These are phyloP conservation scores for Morelia viridis DNA, from an alignment of 2,797 vertebrate species.

Conservation along the genomic window DNA sequence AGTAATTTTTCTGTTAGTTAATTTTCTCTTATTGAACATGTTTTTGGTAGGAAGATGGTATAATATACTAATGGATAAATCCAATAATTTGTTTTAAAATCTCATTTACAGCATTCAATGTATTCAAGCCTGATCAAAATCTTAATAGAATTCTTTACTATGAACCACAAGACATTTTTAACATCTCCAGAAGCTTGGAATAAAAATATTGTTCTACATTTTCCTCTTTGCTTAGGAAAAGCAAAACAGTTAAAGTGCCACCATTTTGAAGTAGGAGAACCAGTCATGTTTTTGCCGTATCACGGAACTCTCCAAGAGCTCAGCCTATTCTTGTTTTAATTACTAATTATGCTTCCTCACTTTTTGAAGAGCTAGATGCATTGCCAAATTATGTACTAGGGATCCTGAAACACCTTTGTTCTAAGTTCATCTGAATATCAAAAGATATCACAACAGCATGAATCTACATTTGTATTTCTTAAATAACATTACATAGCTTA, in stretches of 20 bases:
- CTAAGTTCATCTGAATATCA: not conserved
- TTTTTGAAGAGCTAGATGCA: not conserved
- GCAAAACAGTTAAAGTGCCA: conserved; percentile 7
- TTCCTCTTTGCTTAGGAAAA: not conserved
- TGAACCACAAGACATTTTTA: conserved; percentile 13
- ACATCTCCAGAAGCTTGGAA: conserved; percentile 26
- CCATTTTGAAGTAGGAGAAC: not conserved
- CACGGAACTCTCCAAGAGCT: not conserved
- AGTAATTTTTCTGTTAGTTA: conserved; percentile 21
- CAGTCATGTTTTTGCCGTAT: not conserved
- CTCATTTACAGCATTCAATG: conserved; percentile 15
- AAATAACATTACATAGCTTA: not conserved
- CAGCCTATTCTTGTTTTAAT: not conserved
- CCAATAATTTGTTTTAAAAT: conserved; percentile 21
- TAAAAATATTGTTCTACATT: conserved; percentile 22
- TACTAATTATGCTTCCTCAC: not conserved
- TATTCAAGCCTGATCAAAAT: conserved; percentile 34
- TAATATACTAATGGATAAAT: not conserved
- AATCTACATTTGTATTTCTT: not conserved
- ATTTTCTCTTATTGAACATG: conserved; percentile 12
- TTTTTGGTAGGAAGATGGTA: not conserved
- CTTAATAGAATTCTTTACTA: conserved; percentile 20
- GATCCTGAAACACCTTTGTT: not conserved
- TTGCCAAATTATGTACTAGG: not conserved
- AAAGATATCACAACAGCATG: not conserved